Conservation (phyloP, 2,113 vertebrate genomes). For the Phocoena sinus region DNA sequence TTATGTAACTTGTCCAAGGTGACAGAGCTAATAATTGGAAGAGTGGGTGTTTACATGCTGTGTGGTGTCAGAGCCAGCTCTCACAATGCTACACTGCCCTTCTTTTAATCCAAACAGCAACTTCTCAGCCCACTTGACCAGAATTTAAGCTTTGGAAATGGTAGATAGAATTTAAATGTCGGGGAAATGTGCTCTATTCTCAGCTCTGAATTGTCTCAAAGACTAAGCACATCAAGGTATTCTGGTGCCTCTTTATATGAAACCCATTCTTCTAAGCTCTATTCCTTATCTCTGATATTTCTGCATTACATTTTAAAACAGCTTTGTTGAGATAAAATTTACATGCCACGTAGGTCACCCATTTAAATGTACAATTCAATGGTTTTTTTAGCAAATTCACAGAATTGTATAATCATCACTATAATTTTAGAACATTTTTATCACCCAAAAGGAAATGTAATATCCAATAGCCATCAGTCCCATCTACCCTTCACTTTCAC, state of each 20-base stretch:
- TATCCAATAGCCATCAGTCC: neutral
- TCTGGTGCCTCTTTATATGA: neutral
- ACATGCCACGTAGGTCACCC: neutral
- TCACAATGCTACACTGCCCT: neutral
- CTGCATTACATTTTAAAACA: neutral
- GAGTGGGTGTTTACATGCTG: neutral
- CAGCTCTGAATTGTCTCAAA: neutral
- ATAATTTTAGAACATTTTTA: neutral
- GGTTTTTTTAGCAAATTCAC: neutral
- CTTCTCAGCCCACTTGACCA: neutral
- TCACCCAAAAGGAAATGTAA: neutral
- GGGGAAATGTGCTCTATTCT: neutral
- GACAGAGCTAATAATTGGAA: neutral
- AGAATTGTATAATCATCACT: neutral
- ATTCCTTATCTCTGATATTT: neutral
- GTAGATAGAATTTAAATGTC: neutral
- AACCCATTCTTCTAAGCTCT: neutral
- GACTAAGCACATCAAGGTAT: neutral
- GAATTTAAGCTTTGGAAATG: neutral
- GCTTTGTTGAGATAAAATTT: neutral
- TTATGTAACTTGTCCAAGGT: neutral
- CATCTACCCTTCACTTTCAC: neutral
- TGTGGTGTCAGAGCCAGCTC: neutral
- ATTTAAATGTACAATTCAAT: neutral
- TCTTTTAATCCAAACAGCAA: neutral